Conservation (phyloP, 2,888 invertebrate genomes). For the Sycophila texana region DNA sequence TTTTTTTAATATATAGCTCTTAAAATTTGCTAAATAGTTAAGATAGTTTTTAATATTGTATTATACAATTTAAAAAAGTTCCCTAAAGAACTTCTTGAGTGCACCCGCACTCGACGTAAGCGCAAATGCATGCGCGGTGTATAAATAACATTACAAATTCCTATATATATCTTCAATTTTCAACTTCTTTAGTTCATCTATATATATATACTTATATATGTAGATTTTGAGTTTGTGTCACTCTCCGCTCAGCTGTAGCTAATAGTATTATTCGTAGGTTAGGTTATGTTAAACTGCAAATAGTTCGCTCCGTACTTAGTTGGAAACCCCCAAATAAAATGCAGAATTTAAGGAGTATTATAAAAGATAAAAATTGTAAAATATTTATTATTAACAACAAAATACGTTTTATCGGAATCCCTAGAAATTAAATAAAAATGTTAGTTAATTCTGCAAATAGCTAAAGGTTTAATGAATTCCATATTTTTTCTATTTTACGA, state of each 20-base stretch:
- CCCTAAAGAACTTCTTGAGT: too few relatives aligned
- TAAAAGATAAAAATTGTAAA: constrained; percentile 9
- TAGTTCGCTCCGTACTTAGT: neutral
- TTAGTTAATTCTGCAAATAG: neutral
- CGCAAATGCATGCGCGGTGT: too few relatives aligned
- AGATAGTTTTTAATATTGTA: too few relatives aligned
- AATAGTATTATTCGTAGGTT: constrained; percentile 1
- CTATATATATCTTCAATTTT: neutral
- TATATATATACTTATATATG: too few relatives aligned
- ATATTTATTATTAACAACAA: neutral
- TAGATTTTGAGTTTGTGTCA: too few relatives aligned
- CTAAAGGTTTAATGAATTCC: constrained; percentile 8
- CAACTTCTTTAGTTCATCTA: too few relatives aligned
- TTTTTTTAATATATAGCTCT: too few relatives aligned
- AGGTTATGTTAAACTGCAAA: constrained; percentile 28
- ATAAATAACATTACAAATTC: too few relatives aligned
- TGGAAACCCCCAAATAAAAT: constrained; percentile 31
- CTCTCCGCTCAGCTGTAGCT: neutral
- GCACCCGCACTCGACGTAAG: too few relatives aligned
- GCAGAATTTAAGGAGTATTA: constrained; percentile 11
- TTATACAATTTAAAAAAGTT: too few relatives aligned
- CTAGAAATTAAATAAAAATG: constrained; percentile 28
- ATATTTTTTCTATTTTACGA: constrained; percentile 4
- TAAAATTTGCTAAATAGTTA: too few relatives aligned
- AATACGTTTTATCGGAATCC: neutral